Evolutionary conservation across 23 tunicate species (phyloP), one percentile per base, ranked within the genome.

Genomic region (Diplosoma virens): DNA sequence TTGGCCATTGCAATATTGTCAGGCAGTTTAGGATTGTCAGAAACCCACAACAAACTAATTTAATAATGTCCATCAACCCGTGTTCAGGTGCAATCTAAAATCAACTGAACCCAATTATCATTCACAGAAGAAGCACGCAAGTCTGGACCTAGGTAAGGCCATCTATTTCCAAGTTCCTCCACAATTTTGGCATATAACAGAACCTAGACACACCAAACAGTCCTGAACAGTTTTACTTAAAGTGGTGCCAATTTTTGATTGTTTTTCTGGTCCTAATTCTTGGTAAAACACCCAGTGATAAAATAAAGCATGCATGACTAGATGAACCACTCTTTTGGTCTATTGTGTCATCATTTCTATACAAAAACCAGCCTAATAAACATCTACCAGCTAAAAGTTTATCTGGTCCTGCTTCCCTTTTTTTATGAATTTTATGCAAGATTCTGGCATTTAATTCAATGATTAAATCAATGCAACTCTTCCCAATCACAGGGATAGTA

Each of bases 391-490:
- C 69, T 14, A 34, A 26, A 27, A 61, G 35, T n/a, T 26, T 9
- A n/a, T 61, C 18, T 27, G 34, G 23, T 27, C 69, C 69, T 4
- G 69, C 69, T n/a, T 61, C 35, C 35, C 69, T 61, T 29, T n/a
- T 61, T 2, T 61, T 35, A 6, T 26, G 35, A 5, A 61, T 61
- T 29, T 61, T 35, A 61, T 27, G 69, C 69, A 61, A 35, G 35
- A 61, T 61, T n/a, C 69, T 61, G 69, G 34, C 35, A 61, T 61
- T 61, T 35, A 61, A 4, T 29, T 35, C 69, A 61, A 61, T 61
- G 20, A 56, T 56, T 11, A 56, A 20, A 56, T 56, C 69, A 29
- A 61, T n/a, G 9, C 9, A n/a, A 29, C 30, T 35, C 35, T 35
- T 27, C 34, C 30, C 9, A 26, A 61, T 61, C 28, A 61, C 30